phyloP scores from a whole-genome alignment of 2,888 invertebrate species.

The Cosmia pyralina region DNA sequence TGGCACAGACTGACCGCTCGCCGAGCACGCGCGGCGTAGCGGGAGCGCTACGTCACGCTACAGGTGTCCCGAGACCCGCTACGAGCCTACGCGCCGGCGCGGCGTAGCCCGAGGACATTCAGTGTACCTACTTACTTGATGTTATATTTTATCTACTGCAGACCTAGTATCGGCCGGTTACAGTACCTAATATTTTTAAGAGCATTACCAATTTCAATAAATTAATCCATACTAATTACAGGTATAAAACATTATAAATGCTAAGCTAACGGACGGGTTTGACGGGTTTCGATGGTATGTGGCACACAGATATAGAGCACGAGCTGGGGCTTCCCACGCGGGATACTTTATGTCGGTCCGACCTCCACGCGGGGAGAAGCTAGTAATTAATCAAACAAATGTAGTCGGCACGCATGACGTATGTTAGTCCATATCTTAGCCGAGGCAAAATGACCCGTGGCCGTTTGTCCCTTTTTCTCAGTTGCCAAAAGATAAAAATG shows the following conservation, averaged over 20 bases:
- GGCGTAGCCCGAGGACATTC: conserved; percentile 14
- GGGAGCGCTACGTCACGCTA: conserved; percentile 23
- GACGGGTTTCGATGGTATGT: neutral
- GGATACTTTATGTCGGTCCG: neutral
- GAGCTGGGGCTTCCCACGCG: too few relatives aligned
- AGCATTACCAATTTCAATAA: neutral
- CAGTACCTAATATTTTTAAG: neutral
- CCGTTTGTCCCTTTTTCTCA: too few relatives aligned
- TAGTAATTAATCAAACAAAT: neutral
- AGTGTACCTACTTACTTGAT: neutral
- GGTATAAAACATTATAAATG: too few relatives aligned
- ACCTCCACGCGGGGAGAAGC: neutral
- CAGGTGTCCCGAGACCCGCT: conserved; percentile 21
- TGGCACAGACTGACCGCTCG: too few relatives aligned
- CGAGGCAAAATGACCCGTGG: too few relatives aligned
- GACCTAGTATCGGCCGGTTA: neutral
- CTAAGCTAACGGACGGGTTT: too few relatives aligned
- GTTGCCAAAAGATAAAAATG: too few relatives aligned
- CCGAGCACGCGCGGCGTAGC: too few relatives aligned
- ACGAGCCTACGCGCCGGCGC: conserved; percentile 20
- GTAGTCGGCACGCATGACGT: neutral
- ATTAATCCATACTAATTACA: neutral
- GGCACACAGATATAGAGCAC: too few relatives aligned
- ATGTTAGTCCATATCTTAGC: neutral
- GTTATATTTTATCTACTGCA: neutral